Evolutionary conservation across 2,888 invertebrate genomes (phyloP).

Genomic region (Mesoligia furuncula): DNA sequence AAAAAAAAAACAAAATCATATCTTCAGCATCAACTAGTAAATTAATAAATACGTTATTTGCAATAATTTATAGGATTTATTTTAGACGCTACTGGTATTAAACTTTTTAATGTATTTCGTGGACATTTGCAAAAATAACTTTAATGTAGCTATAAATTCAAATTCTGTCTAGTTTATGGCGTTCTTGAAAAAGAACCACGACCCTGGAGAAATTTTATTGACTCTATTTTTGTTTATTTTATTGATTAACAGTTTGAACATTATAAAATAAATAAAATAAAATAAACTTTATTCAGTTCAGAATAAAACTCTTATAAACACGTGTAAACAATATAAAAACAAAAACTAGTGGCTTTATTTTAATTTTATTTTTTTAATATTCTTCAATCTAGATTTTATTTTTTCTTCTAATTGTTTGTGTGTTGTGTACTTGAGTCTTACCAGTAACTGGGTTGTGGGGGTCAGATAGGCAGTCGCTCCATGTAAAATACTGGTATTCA

Average conservation of each 20-base stretch:
- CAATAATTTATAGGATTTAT: slow-evolving; percentile 34
- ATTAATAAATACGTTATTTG: slow-evolving; percentile 6
- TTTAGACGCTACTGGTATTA: slow-evolving; percentile 42
- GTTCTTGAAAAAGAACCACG: slow-evolving; percentile 44
- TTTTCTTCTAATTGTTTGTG: neutral
- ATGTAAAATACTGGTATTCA: no score
- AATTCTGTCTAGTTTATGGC: slow-evolving; percentile 48
- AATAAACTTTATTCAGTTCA: no score
- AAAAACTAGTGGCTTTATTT: no score
- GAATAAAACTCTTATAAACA: no score
- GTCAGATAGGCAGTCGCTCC: no score
- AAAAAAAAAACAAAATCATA: neutral
- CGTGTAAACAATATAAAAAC: no score
- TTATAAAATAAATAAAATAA: no score
- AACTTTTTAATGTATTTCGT: slow-evolving; percentile 37
- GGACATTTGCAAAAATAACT: slow-evolving; percentile 52
- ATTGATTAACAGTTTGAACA: slow-evolving; percentile 39
- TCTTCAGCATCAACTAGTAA: neutral
- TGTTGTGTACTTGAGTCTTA: no score
- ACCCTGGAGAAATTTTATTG: slow-evolving; percentile 38
- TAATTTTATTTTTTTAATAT: neutral
- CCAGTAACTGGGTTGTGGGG: no score
- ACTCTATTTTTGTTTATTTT: slow-evolving; percentile 18
- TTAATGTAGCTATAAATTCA: slow-evolving; percentile 58
- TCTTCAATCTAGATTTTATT: neutral